Conservation (phyloP, 2,113 vertebrate species). For the Prunella himalayana region DNA sequence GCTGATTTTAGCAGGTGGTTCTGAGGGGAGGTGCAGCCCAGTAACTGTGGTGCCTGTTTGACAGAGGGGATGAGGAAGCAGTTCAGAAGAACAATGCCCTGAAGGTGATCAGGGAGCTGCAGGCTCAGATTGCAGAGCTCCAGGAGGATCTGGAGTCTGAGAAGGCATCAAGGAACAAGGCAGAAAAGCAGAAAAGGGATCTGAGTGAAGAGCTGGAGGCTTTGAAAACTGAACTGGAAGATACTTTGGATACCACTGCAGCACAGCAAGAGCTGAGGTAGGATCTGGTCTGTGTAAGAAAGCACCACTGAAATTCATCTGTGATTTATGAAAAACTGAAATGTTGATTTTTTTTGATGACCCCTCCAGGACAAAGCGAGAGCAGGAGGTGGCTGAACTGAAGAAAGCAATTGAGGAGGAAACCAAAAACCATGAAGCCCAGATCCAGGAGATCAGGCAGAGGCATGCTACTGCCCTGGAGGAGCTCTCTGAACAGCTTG, state of each 20-base stretch:
- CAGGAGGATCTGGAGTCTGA: constrained; percentile 96
- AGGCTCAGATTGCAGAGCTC: constrained; percentile 91
- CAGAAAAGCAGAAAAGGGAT: constrained; percentile 95
- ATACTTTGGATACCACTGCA: constrained; percentile 95
- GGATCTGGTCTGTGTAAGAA: background rate
- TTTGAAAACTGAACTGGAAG: constrained; percentile 95
- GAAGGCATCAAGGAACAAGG: constrained; percentile 90
- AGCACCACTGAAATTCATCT: background rate
- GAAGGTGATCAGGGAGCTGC: constrained; percentile 90
- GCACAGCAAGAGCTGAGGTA: constrained; percentile 97
- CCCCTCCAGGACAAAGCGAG: constrained; percentile 85
- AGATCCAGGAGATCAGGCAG: constrained; percentile 95
- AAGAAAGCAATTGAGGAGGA: constrained; percentile 98
- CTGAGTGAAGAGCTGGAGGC: constrained; percentile 95
- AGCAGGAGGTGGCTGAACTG: constrained; percentile 94
- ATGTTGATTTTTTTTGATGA: background rate
- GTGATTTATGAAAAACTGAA: background rate
- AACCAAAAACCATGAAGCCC: constrained; percentile 91
- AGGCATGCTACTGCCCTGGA: constrained; percentile 87
- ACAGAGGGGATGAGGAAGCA: constrained; percentile 90
- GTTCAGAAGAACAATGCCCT: constrained; percentile 92
- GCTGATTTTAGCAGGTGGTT: background rate
- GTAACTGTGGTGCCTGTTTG: background rate
- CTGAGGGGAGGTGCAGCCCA: fast-evolving
- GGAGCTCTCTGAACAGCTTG: constrained; percentile 93